Evolutionary conservation across 2,797 vertebrate genomes (phyloP).

Genomic region (Esox masquinongy): DNA sequence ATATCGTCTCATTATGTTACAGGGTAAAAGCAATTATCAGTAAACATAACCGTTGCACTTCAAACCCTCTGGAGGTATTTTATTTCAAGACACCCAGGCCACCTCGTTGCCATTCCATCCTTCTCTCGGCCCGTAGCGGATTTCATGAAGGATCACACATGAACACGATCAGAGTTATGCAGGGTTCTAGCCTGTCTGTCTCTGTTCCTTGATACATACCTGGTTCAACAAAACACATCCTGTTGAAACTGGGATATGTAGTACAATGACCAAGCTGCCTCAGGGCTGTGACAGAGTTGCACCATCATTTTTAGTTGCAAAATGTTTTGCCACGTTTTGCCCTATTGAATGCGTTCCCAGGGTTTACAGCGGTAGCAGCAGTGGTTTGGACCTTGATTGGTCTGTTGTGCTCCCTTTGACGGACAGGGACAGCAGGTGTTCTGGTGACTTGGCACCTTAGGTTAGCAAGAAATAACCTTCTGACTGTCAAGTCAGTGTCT

Average conservation of each 20-base stretch:
- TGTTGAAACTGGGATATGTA: no score
- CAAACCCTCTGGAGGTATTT: slow-evolving; percentile 23
- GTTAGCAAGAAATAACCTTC: slow-evolving; percentile 45
- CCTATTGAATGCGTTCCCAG: background rate
- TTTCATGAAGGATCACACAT: background rate
- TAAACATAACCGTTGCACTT: slow-evolving; percentile 25
- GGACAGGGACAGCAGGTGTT: slow-evolving; percentile 70
- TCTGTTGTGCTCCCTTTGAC: slow-evolving; percentile 42
- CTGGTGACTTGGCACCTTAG: slow-evolving; percentile 56
- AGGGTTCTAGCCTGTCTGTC: slow-evolving; percentile 39
- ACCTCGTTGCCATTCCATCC: slow-evolving; percentile 20
- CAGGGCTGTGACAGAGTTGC: no score
- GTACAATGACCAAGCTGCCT: no score
- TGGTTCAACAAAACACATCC: background rate
- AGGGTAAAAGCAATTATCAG: slow-evolving; percentile 14
- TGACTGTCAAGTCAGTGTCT: slow-evolving; percentile 63
- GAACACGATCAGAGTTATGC: slow-evolving; percentile 23
- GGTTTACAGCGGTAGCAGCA: no score
- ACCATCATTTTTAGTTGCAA: background rate
- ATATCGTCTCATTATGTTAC: slow-evolving; percentile 16
- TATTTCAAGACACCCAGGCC: slow-evolving; percentile 22
- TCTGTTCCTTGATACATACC: slow-evolving; percentile 35
- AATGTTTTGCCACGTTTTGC: background rate
- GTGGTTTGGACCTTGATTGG: background rate
- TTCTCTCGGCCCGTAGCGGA: background rate